These are phyloP conservation scores for Tinamus guttatus DNA, from an alignment of 2,113 vertebrate genomes.

Conservation along the genomic window DNA sequence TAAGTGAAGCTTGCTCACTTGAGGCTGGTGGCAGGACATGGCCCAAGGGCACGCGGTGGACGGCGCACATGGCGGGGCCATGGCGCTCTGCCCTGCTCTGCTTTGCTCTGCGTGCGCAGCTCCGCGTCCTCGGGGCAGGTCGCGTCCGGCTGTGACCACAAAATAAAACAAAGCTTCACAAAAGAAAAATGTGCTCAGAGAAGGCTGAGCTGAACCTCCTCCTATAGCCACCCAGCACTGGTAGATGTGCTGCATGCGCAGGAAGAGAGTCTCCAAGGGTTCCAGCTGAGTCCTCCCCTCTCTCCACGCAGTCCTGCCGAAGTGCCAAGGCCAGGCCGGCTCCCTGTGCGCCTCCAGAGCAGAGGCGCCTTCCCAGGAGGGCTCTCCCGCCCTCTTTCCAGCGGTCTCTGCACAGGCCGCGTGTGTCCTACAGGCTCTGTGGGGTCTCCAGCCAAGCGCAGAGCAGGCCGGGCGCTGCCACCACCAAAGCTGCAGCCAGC, in stretches of 20 bases:
- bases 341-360: not conserved
- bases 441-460: too few relatives aligned
- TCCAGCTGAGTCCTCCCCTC: not conserved
- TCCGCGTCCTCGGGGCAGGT: not conserved
- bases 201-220: not conserved
- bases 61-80: rapidly evolving
- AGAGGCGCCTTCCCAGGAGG: not conserved
- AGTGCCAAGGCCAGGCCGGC: rapidly evolving
- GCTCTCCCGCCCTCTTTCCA: not conserved
- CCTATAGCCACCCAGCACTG: not conserved
- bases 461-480: too few relatives aligned
- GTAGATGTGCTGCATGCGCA: too few relatives aligned
- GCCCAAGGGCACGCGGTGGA: not conserved
- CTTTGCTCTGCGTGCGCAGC: not conserved
- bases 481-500: too few relatives aligned
- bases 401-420: too few relatives aligned
- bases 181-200: slow-evolving; percentile 1
- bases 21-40: not conserved
- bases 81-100: not conserved
- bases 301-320: not conserved
- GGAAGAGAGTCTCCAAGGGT: not conserved
- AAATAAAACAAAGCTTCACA: not conserved
- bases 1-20: rapidly evolving
- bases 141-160: not conserved
- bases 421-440: not conserved